Evolutionary conservation across 2,888 invertebrate species (phyloP), one percentile per base, ranked within the genome.

Genomic region (Oxytorus armatus): DNA sequence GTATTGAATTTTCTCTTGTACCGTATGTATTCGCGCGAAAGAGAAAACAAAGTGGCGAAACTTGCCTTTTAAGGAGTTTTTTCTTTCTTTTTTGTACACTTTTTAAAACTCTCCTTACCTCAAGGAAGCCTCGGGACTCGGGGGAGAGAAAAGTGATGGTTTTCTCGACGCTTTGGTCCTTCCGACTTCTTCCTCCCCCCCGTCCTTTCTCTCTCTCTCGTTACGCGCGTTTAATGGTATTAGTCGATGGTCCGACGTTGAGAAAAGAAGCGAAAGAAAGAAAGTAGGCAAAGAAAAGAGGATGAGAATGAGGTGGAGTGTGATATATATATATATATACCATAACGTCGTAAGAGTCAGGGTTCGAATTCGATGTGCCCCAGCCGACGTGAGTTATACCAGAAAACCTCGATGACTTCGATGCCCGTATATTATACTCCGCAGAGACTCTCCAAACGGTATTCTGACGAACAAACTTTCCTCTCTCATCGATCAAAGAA

Each of bases 41-140:
- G 75, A 79, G 84, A 80, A 85, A 79, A 81, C 81, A 78, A 83
- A 82, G 79, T 84, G 76, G 79, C 73, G 83, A 86, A 89, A 88
- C 88, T 88, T 86, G 84, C 85, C 86, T 88, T 87, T 88, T 85
- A 87, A 86, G 82, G 87, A 87, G 86, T 87, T 88, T 85, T 85
- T 87, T 83, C n/a, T 82, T 57, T 76, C 53, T 77, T 49, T 82
- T 84, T 84, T 29, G n/a, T 68, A 23, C 51, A 74, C 83, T 84
- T 84, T 83, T 80, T 69, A 70, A 82, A 83, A 83, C 66, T 79
- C 74, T 59, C 51, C 66, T 44, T 66, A n/a, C 72, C 59, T 70
- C 23, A 68, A n/a, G n/a, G n/a, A n/a, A n/a, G n/a, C n/a, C 21
- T 44, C 55, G 29, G 59, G 51, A 63, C 42, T 51, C 16, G 42